These are phyloP conservation scores for Noctua fimbriata DNA, from an alignment of 2,888 invertebrate species.

Conservation along the genomic window DNA sequence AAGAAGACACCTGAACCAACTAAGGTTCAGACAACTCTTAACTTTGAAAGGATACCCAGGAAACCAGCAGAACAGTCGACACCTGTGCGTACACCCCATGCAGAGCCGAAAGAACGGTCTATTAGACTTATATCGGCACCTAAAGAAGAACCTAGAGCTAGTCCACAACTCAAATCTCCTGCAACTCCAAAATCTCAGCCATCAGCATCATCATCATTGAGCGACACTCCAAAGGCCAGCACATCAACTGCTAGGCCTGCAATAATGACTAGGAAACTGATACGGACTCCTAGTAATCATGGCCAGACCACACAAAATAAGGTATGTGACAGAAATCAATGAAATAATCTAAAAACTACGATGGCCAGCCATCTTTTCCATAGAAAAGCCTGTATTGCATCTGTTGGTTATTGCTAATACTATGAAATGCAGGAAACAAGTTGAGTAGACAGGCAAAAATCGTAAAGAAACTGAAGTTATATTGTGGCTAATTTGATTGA, in stretches of 20 bases:
- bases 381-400: background rate
- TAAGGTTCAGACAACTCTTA: slow-evolving; percentile 88
- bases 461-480: background rate
- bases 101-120: slow-evolving; percentile 74
- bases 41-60: slow-evolving; percentile 84
- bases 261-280: slow-evolving; percentile 78
- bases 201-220: slow-evolving; percentile 59
- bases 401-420: background rate
- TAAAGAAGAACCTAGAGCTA: slow-evolving; percentile 69
- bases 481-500: background rate
- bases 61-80: slow-evolving; percentile 75
- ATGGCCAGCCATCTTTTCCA: too few species aligned
- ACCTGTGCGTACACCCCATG: slow-evolving; percentile 67
- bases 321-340: slow-evolving; percentile 70
- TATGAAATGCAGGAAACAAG: background rate
- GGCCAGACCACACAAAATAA: slow-evolving; percentile 80
- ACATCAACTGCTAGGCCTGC: slow-evolving; percentile 75
- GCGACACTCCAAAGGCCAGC: slow-evolving; percentile 80
- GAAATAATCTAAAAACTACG: background rate
- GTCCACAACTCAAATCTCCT: slow-evolving; percentile 73
- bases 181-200: slow-evolving; percentile 71
- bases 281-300: slow-evolving; percentile 74
- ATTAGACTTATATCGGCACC: slow-evolving; percentile 65
- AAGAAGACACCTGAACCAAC: slow-evolving; percentile 78
- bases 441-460: too few species aligned